Evolutionary conservation across 1,140 invertebrate species (phyloP).

Genomic region (Pogonus chalceus): DNA sequence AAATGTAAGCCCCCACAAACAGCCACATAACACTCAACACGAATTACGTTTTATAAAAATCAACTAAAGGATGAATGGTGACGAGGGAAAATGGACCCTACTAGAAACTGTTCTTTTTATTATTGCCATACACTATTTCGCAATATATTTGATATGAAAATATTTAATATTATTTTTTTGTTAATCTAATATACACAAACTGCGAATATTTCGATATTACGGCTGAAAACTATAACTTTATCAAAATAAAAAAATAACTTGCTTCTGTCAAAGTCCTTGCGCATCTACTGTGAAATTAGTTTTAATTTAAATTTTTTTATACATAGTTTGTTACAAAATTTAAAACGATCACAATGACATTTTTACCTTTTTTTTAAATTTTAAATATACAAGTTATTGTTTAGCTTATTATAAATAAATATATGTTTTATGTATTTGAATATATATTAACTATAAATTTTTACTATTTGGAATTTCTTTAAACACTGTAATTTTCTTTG

Average conservation of each 20-base stretch:
- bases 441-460: neutral
- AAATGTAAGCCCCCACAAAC: neutral
- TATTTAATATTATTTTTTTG: no score
- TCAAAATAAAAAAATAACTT: no score
- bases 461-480: neutral
- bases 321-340: no score
- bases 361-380: neutral
- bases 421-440: neutral
- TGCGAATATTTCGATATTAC: no score
- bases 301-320: no score
- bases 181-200: no score
- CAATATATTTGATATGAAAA: no score
- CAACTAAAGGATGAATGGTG: neutral
- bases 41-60: neutral
- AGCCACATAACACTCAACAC: slow-evolving; percentile 6
- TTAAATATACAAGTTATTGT: neutral
- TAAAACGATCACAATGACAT: neutral
- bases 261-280: no score
- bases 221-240: no score
- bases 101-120: neutral
- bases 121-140: neutral
- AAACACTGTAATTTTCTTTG: neutral
- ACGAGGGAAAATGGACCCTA: neutral
- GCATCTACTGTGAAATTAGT: no score
- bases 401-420: neutral